Base-by-base conservation (phyloP, 53 echinoderm and acorn worm genomes). In the Henricia sp. region DNA sequence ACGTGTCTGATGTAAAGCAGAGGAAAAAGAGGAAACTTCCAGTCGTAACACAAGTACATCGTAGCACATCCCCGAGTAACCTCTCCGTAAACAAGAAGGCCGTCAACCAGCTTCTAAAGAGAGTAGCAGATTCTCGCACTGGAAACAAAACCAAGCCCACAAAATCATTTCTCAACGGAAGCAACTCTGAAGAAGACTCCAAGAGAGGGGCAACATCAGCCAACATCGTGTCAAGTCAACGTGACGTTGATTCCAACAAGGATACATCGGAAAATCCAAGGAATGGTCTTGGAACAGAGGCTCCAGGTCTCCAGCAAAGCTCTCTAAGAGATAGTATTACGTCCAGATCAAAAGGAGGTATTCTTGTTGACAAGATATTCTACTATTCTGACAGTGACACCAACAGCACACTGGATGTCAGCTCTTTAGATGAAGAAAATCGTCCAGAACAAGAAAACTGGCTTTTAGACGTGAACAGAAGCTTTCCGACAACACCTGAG, bases 351-450 rank as follows among this genome's bases (percentile, higher is more conserved):
- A 78, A 17, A 53, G 35, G 19, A 13, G 51, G 44, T 17, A 39
- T 23, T 65, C 33, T 52, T 32, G 37, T 46, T 52, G 58, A 53
- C 20, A 54, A 44, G 3, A 46, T 70, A 6, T 44, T 70, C 27
- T 70, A 70, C 62, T 46, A 74, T 37, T 30, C 63, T n/a, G 85
- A 93, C 41, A 69, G 72, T 26, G 75, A 80, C 53, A 67, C 68
- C 23, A 91, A 75, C 58, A 90, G 86, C 52, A 83, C 95, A 6
- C 77, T 86, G 33, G 92, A 95, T 51, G 71, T 92, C 17, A 95
- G 92, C 52, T 89, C 90, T 62, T 83, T 92, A 30, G 95, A 95
- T 10, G 86, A 89, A 26, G 71, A 51, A 44, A 88, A 87, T n/a
- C n/a, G n/a, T n/a, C n/a, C n/a, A 20, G 78, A 23, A n/a, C 29